Percentiles rank a stretch among this genome's conserved stretches.
These are phyloP conservation scores for Drosophila gaucha DNA, from an alignment of 2,888 invertebrate species.

Conservation along the genomic window DNA sequence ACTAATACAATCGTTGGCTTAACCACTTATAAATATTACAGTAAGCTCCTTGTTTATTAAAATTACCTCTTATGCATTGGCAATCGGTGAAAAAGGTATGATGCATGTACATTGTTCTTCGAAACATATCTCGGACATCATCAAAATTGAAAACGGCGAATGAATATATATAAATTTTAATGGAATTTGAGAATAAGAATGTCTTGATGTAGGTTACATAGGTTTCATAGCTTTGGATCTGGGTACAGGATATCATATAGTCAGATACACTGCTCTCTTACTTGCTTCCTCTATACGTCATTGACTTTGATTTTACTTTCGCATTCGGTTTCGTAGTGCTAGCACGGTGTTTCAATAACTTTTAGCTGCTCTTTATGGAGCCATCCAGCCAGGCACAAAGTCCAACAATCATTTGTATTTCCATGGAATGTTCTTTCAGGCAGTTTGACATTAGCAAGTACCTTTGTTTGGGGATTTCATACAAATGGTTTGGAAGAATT, in stretches of 20 bases:
- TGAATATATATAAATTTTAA: no score
- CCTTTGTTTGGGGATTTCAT: constrained; percentile 82
- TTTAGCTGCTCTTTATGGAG: constrained; percentile 48
- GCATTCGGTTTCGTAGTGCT: constrained; percentile 54
- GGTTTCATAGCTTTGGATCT: not conserved
- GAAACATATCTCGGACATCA: no score
- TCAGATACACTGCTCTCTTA: not conserved
- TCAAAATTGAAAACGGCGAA: no score
- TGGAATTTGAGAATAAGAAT: no score
- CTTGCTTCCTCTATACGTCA: constrained; percentile 45
- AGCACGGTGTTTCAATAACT: constrained; percentile 52
- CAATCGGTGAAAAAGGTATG: not conserved
- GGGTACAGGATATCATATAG: not conserved
- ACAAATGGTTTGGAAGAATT: constrained; percentile 81
- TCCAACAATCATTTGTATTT: constrained; percentile 47
- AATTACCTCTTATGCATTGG: no score
- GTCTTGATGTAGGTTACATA: no score
- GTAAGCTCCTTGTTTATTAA: not conserved
- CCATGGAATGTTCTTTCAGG: constrained; percentile 52
- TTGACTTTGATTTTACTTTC: constrained; percentile 75
- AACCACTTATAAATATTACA: no score
- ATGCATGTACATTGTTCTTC: no score
- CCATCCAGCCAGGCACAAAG: constrained; percentile 42
- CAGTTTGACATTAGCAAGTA: constrained; percentile 66
- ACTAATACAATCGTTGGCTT: no score